Conservation (phyloP, 2,797 vertebrate genomes). For the Xyrichtys novacula region DNA sequence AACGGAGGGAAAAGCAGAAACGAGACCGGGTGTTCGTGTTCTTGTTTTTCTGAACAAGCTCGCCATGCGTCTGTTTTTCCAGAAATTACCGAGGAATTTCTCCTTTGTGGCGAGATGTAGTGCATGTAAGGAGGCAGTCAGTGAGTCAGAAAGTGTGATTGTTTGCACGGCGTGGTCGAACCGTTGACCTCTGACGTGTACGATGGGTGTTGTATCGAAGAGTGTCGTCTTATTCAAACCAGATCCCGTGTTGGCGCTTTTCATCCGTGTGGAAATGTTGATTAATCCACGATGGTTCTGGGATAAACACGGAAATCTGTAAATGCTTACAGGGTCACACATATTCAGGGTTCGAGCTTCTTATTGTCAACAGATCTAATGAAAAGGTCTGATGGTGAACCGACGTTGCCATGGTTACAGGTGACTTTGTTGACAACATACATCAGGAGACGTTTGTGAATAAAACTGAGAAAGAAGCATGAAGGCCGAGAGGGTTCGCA, state of each 20-base stretch:
- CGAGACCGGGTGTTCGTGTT: slow-evolving; percentile 19
- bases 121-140: slow-evolving; percentile 13
- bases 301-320: slow-evolving; percentile 9
- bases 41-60: slow-evolving; percentile 26
- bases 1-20: slow-evolving; percentile 10
- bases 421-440: too few species aligned
- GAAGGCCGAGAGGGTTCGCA: too few species aligned
- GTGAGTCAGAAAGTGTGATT: slow-evolving; percentile 49
- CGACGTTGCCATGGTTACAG: too few species aligned
- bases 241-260: neutral
- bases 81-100: slow-evolving; percentile 52
- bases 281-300: slow-evolving; percentile 9
- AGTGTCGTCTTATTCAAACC: slow-evolving; percentile 13
- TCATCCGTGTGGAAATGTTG: slow-evolving; percentile 18
- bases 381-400: neutral
- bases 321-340: slow-evolving; percentile 21
- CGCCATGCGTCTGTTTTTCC: slow-evolving; percentile 39
- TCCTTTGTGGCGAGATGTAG: slow-evolving; percentile 19
- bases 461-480: too few species aligned
- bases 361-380: neutral
- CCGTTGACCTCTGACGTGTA: slow-evolving; percentile 35
- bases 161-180: slow-evolving; percentile 28
- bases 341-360: neutral
- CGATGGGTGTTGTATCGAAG: neutral
- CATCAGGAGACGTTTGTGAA: too few species aligned